Evolutionary conservation across 1,140 invertebrate species (phyloP).

Genomic region (Potamilus streckersoni): DNA sequence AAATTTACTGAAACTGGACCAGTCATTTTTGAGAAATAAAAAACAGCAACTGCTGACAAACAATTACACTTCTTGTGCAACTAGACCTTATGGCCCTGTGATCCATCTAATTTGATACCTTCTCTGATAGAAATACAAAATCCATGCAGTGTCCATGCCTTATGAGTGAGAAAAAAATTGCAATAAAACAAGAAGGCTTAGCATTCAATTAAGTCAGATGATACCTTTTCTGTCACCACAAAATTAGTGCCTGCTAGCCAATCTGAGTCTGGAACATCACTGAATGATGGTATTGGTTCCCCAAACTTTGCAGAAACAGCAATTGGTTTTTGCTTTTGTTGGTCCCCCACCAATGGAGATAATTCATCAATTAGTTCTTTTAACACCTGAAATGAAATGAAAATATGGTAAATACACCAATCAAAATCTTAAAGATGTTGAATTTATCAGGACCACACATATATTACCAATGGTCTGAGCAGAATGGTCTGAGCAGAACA

Average conservation of each 20-base stretch:
- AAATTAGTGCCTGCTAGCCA: conserved; percentile 56
- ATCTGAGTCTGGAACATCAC: conserved; percentile 19
- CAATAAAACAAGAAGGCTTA: not conserved
- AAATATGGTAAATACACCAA: not conserved
- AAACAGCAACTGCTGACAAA: too few species aligned
- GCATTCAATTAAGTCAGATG: not conserved
- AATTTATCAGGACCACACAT: not conserved
- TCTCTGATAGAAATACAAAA: not conserved
- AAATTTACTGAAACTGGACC: too few species aligned
- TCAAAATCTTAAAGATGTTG: not conserved
- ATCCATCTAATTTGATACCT: too few species aligned
- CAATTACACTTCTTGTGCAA: too few species aligned
- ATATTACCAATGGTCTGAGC: not conserved
- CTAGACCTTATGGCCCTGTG: too few species aligned
- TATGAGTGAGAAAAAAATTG: conserved; percentile 3
- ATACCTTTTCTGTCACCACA: conserved; percentile 45
- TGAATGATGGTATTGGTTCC: conserved; percentile 1
- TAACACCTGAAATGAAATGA: conserved; percentile 40
- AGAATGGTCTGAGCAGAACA: not conserved
- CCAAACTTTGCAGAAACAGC: conserved; percentile 26
- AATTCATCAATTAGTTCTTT: conserved; percentile 44
- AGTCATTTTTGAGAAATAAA: too few species aligned
- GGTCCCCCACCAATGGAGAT: conserved; percentile 27
- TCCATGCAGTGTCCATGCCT: conserved; percentile 8
- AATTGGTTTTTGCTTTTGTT: conserved; percentile 14